Conservation (phyloP, 2,797 vertebrate genomes). For the Halcyon chelicuti region DNA sequence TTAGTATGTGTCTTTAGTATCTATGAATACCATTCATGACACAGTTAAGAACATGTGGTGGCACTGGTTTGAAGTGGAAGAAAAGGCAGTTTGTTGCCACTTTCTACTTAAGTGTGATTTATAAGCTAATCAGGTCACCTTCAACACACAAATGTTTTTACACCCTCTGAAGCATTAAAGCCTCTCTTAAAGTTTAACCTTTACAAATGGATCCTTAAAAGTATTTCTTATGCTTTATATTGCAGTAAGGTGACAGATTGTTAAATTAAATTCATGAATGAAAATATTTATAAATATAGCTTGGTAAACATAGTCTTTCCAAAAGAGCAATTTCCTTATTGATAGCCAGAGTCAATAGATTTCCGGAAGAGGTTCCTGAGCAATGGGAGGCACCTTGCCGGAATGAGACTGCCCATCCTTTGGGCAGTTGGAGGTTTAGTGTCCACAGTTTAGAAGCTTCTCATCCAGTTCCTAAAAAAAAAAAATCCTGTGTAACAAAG, state of each 20-base stretch:
- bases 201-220: background rate
- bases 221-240: background rate
- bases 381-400: fast-evolving
- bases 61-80: background rate
- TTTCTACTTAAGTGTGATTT: background rate
- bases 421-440: background rate
- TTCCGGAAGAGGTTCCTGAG: background rate
- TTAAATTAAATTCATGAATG: background rate
- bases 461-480: background rate
- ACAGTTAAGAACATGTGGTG: background rate
- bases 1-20: background rate
- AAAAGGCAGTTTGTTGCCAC: background rate
- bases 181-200: background rate
- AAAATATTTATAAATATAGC: background rate
- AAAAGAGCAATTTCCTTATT: background rate
- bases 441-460: background rate
- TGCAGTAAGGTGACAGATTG: background rate
- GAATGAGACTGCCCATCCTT: fast-evolving
- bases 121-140: background rate
- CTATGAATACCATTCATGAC: background rate
- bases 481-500: background rate
- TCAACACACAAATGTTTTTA: background rate
- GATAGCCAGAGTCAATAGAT: background rate
- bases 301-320: background rate
- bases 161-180: background rate